These are phyloP conservation scores for Spinus pinus DNA, from an alignment of 2,797 vertebrate species.

Conservation along the genomic window DNA sequence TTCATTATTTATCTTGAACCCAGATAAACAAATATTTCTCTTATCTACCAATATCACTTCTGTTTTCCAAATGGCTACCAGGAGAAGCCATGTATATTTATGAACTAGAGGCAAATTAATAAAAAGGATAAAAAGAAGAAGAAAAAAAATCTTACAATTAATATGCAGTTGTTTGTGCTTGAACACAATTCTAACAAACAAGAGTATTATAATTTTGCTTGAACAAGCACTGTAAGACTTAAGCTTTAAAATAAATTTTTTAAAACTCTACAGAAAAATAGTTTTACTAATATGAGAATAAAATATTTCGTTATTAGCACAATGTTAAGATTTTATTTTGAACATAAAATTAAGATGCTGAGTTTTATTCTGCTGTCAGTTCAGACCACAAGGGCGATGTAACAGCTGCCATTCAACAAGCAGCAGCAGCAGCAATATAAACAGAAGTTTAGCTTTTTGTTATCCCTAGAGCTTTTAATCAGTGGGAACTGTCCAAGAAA, in stretches of 20 bases:
- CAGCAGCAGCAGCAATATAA: not conserved
- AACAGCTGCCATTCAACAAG: not conserved
- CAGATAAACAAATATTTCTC: not conserved
- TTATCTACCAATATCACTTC: not conserved
- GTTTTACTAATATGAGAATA: not conserved
- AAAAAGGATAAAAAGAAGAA: not conserved
- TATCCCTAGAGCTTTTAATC: not conserved
- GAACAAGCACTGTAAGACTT: not conserved
- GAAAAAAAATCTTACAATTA: not conserved
- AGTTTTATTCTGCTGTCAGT: not conserved
- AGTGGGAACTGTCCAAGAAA: not conserved
- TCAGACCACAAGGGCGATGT: accelerated
- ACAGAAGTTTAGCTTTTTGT: not conserved
- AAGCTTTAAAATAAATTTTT: not conserved
- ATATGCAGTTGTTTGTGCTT: not conserved
- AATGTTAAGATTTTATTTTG: not conserved
- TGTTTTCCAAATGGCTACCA: not conserved
- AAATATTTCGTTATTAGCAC: not conserved
- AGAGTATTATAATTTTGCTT: not conserved
- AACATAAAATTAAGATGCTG: not conserved
- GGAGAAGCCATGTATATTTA: not conserved
- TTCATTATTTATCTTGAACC: not conserved
- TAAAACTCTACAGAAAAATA: not conserved
- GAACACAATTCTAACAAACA: not conserved
- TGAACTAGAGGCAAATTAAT: not conserved